Base-by-base conservation (phyloP, 2,888 invertebrate species). In the Stegophylla sp. region DNA sequence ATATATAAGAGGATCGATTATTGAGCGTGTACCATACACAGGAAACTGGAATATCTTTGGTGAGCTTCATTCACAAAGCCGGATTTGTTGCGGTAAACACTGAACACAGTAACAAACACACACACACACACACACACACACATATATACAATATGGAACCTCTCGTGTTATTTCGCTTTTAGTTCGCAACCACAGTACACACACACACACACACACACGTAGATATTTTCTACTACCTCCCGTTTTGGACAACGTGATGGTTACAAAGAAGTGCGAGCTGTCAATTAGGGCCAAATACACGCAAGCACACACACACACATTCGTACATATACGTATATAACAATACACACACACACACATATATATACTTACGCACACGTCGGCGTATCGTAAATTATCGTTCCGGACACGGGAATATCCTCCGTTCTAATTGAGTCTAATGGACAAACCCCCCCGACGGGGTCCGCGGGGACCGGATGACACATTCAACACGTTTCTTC, bases 351-450 rank as follows among this genome's bases (percentile, higher is more conserved):
- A n/a, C n/a, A n/a, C n/a, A n/a, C n/a, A 7, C 7, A 34, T 34
- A 34, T 43, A 45, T 17, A 23, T n/a, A 23, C 17, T 9, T 9
- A 15, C 34, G 1, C 73, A 17, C 23, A 26, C 41, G 13, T 4
- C 3, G 12, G 56, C 43, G 56, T 77, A 77, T 77, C 77, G 69
- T 69, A 23, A 69, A 77, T 69, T 77, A 77, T 67, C 28, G 69
- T 77, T 41, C 48, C 61, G 77, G 48, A 77, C 77, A 69, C 67
- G 67, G 28, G 77, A 45, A 56, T 77, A 77, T 69, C 69, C 59
- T 77, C 69, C 51, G 75, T 48, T 77, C 69, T 77, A 77, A 77
- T 77, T 77, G 77, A 77, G 77, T 77, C 69, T 77, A 77, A 77
- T 77, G 77, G 77, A 69, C 76, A 67, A 67, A 77, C 48, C 69